Conservation (phyloP, 2,888 invertebrate genomes). For the Perdita meconis region DNA sequence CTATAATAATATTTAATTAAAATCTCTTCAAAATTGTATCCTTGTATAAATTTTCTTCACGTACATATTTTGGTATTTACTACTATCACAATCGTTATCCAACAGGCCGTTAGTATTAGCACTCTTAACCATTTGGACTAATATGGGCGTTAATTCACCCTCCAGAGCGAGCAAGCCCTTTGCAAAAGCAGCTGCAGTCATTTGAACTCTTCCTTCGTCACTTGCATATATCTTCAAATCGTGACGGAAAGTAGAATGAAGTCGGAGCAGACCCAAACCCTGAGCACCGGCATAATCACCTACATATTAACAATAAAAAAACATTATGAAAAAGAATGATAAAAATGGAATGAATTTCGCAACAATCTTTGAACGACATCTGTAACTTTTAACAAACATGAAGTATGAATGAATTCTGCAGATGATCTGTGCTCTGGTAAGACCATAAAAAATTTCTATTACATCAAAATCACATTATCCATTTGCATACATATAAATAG, state of each 20-base stretch:
- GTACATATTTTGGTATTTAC: slow-evolving; percentile 97
- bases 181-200: slow-evolving; percentile 99
- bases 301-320: slow-evolving; percentile 64
- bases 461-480: slow-evolving; percentile 14
- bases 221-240: slow-evolving; percentile 99
- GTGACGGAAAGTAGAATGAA: slow-evolving; percentile 99
- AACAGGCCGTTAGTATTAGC: slow-evolving; percentile 99
- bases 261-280: slow-evolving; percentile 95
- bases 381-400: slow-evolving; percentile 31
- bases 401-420: slow-evolving; percentile 35
- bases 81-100: slow-evolving; percentile 99
- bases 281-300: slow-evolving; percentile 96
- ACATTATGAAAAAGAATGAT: not conserved
- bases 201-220: slow-evolving; percentile 99
- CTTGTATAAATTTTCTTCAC: slow-evolving; percentile 78
- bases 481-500: not conserved
- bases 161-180: slow-evolving; percentile 98
- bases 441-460: slow-evolving; percentile 27
- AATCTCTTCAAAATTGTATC: slow-evolving; percentile 11
- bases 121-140: slow-evolving; percentile 99
- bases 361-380: not conserved
- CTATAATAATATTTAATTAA: slow-evolving; percentile 84
- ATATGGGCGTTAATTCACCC: slow-evolving; percentile 98
- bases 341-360: not conserved
- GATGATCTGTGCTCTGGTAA: slow-evolving; percentile 47